Percentiles rank a stretch among this genome's conserved stretches.
These are phyloP conservation scores for Lithobates sylvaticus DNA, from an alignment of 2,797 vertebrate genomes.

Conservation along the genomic window DNA sequence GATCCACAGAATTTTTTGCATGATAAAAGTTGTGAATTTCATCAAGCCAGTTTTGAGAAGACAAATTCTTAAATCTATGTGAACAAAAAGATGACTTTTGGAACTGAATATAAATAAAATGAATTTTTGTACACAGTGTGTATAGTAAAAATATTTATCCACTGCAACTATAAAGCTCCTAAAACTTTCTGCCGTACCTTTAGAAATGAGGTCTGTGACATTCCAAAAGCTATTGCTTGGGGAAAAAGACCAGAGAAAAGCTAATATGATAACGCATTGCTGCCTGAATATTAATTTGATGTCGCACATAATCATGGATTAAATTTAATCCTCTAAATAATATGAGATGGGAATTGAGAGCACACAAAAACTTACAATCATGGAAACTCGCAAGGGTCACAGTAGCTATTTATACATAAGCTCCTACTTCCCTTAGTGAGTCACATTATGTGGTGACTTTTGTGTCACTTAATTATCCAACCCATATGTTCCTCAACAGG, in stretches of 20 bases:
- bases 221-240: conserved; percentile 25
- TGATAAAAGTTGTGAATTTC: no score
- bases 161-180: neutral
- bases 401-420: conserved; percentile 46
- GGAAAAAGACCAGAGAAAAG: conserved; percentile 43
- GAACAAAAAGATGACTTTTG: neutral
- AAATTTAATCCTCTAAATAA: conserved; percentile 58
- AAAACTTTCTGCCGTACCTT: conserved; percentile 10
- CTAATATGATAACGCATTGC: conserved; percentile 44
- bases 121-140: neutral
- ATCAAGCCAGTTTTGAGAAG: no score
- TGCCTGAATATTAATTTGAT: conserved; percentile 54
- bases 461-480: conserved; percentile 44
- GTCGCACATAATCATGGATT: conserved; percentile 54
- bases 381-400: conserved; percentile 38
- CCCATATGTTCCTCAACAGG: conserved; percentile 11
- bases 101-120: neutral
- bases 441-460: conserved; percentile 44
- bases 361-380: conserved; percentile 51
- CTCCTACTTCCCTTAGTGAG: conserved; percentile 37
- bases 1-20: no score
- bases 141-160: neutral
- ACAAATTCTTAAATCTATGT: no score
- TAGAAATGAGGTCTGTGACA: conserved; percentile 48
- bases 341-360: conserved; percentile 49